A percentile compares a stretch with the other conserved stretches of the same genome.
Evolutionary conservation across 2,113 vertebrate genomes (phyloP).

Genomic region (Uria lomvia): DNA sequence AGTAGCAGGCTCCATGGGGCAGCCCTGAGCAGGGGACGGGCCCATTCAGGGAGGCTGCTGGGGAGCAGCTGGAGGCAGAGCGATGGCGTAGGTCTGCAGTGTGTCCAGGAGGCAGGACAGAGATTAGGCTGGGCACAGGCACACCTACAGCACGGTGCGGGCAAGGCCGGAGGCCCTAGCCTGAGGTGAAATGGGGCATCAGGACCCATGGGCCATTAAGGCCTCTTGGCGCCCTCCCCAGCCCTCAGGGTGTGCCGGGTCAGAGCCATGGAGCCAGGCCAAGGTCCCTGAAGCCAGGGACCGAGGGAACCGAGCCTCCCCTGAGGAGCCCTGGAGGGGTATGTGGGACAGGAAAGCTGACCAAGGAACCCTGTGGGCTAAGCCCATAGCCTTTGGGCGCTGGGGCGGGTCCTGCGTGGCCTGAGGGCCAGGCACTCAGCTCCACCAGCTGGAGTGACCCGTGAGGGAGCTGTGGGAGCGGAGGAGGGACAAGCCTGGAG

Average conservation of each 20-base stretch:
- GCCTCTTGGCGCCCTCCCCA: neutral
- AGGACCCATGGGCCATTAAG: neutral
- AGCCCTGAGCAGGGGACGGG: neutral
- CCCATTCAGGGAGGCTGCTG: neutral
- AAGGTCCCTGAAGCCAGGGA: neutral
- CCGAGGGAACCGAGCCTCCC: accelerated
- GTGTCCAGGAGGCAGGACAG: neutral
- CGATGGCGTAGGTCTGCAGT: accelerated
- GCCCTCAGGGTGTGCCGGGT: accelerated
- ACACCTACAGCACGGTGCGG: accelerated
- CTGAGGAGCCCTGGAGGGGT: accelerated
- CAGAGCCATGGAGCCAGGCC: neutral
- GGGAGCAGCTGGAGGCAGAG: neutral
- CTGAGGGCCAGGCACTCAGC: neutral
- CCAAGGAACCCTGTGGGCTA: neutral
- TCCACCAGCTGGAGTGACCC: neutral
- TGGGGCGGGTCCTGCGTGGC: neutral
- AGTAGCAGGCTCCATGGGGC: neutral
- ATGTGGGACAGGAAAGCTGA: neutral
- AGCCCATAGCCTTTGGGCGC: neutral
- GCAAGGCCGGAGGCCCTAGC: neutral
- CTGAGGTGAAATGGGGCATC: neutral
- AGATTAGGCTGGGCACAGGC: neutral
- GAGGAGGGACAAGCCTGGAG: neutral
- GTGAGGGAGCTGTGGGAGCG: neutral